Percentiles rank a stretch among this genome's conserved stretches.
Conservation (phyloP, 2,797 vertebrate genomes). For the Falco columbarius region DNA sequence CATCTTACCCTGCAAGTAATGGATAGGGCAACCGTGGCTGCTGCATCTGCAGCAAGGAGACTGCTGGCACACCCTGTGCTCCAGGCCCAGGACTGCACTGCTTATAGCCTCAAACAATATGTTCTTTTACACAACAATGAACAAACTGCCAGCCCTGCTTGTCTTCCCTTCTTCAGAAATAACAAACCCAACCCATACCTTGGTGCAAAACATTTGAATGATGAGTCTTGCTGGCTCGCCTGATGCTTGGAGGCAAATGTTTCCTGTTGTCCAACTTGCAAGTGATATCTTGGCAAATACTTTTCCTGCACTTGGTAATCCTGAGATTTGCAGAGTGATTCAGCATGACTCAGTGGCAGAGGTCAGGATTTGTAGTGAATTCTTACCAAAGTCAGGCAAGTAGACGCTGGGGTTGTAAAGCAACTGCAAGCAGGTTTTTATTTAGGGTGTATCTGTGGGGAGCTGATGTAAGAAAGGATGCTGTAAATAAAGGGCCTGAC, state of each 20-base stretch:
- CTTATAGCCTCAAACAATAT: neutral
- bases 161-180: neutral
- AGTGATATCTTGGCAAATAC: conserved; percentile 12
- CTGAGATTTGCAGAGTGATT: conserved; percentile 45
- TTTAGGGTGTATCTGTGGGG: neutral
- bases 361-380: conserved; percentile 28
- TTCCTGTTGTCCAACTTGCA: neutral
- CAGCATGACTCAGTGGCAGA: conserved; percentile 26
- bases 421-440: neutral
- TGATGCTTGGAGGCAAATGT: neutral
- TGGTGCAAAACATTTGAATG: neutral
- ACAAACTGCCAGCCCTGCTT: neutral
- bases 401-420: neutral
- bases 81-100: neutral
- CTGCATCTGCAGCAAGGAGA: neutral
- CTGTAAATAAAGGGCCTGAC: neutral
- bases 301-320: conserved; percentile 14
- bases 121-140: neutral
- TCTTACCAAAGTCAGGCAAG: conserved; percentile 17
- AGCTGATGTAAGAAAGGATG: neutral
- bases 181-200: neutral
- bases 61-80: neutral
- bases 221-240: neutral
- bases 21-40: neutral
- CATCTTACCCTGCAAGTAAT: neutral